Conservation (phyloP, 2,888 invertebrate genomes). For the Pemphredon lugubris region DNA sequence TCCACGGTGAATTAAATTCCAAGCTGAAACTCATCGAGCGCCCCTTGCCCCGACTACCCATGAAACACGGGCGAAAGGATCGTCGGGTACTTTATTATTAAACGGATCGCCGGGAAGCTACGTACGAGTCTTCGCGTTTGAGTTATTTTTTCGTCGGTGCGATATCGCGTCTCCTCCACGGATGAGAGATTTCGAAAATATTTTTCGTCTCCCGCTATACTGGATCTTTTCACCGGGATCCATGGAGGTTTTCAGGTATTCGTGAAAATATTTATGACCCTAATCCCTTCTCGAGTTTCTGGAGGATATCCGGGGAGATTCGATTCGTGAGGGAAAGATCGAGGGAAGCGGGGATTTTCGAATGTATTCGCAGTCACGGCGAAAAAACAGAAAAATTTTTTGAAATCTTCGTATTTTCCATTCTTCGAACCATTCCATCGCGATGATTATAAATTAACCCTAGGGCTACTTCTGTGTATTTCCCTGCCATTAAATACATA, state of each 20-base stretch:
- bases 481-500: too few species aligned
- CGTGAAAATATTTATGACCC: conserved; percentile 31
- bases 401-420: too few species aligned
- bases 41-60: background rate
- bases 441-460: too few species aligned
- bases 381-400: too few species aligned
- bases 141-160: background rate
- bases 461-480: too few species aligned
- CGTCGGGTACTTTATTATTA: background rate
- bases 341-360: background rate
- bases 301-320: background rate
- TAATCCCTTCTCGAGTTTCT: conserved; percentile 15
- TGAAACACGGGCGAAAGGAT: background rate
- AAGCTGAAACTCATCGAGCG: background rate
- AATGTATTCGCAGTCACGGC: background rate
- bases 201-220: background rate
- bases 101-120: too few species aligned
- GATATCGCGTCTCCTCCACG: background rate
- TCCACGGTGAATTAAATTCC: conserved; percentile 13
- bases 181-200: background rate
- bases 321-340: background rate
- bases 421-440: too few species aligned
- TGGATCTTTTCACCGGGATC: conserved; percentile 8
- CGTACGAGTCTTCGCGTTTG: too few species aligned
- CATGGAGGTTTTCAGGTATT: conserved; percentile 19